Evolutionary conservation across 92 coral and sea anemone species (phyloP), one percentile per base, ranked within the genome.

Genomic region (Phenganax marumi): DNA sequence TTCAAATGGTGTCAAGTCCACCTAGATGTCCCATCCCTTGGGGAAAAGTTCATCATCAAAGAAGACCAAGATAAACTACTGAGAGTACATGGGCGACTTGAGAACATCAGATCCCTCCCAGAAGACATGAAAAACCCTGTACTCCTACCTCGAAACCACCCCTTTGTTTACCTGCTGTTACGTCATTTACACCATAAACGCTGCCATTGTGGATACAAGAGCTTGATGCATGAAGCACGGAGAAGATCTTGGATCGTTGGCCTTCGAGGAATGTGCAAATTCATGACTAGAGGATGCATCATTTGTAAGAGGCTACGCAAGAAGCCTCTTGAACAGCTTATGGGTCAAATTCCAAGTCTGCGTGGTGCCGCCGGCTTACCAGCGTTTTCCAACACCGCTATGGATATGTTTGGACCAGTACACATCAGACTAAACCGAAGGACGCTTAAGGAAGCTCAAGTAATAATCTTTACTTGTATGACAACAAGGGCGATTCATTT

Each of bases 61-160:
- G 19, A 18, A 39, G 90, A 89, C 58, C 39, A 89, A 13, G 74
- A 87, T 52, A 86, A 88, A 0, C 18, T 90, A 23, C 68, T 88
- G 1, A 79, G 91, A 18, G 88, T 83, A 0, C 91, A 91, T 70
- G 87, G 90, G 51, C 84, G 93, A 0, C 88, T 91, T 0, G 88
- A 91, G 74, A 66, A 83, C 72, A 77, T 83, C 50, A 57, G 88
- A 64, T 72, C 76, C 5, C 88, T 91, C 18, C 83, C 91, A 77
- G 50, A 22, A 7, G 89, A 89, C 26, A 65, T 87, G 80, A 18
- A 70, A 22, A 87, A 90, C 43, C 90, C 90, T 0, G 63, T 87
- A 13, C 52, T 88, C 12, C 73, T 90, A 50, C 91, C 91, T 70
- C 73, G 86, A 2, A 69, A 85, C 14, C 93, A 90, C 52, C 90